Conservation (phyloP, 64 coral and sea anemone genomes). For the Montipora foliosa region DNA sequence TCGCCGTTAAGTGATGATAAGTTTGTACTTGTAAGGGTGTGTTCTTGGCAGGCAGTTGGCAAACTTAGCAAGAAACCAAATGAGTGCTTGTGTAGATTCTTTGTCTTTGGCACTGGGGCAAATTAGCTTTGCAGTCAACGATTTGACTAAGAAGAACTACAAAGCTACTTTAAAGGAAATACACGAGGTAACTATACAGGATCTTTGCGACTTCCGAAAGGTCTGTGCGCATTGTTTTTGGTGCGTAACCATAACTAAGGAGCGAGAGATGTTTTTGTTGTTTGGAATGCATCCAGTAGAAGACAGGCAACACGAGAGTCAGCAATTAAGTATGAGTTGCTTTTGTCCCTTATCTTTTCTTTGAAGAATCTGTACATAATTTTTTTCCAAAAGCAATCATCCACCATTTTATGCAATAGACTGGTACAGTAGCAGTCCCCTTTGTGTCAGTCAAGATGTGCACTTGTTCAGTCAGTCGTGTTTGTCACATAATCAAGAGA, state of each 20-base stretch:
- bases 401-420: no score
- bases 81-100: slow-evolving; percentile 84
- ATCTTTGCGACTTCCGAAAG: not conserved
- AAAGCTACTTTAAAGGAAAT: slow-evolving; percentile 90
- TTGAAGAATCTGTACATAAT: no score
- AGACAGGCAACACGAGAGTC: no score
- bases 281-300: not conserved
- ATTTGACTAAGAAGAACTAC: slow-evolving; percentile 98
- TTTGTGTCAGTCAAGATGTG: no score
- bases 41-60: slow-evolving; percentile 15
- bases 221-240: not conserved
- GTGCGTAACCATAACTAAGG: no score
- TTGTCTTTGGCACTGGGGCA: slow-evolving; percentile 93
- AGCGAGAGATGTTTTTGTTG: not conserved
- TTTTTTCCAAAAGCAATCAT: no score
- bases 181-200: slow-evolving; percentile 75
- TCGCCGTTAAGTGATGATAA: not conserved
- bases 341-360: no score
- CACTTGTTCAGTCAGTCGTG: no score
- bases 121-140: slow-evolving; percentile 92
- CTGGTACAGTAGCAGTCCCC: no score
- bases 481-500: no score
- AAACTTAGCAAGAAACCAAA: slow-evolving; percentile 5
- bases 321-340: no score
- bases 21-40: not conserved